Evolutionary conservation across 2,888 invertebrate genomes (phyloP).

Genomic region (Polydrusus cervinus): DNA sequence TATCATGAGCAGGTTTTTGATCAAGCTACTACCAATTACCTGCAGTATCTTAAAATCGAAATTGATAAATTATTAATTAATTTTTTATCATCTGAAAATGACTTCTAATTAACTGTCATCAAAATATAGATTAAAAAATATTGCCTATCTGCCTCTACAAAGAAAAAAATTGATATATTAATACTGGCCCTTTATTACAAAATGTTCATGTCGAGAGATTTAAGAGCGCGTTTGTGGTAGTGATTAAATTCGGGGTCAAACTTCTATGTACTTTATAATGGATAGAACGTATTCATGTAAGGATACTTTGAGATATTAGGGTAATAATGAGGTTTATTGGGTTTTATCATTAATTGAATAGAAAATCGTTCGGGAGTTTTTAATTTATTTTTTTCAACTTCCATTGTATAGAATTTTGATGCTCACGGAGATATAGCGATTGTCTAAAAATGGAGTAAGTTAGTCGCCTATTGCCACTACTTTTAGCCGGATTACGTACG

Average conservation of each 20-base stretch:
- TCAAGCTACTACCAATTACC: too few relatives aligned
- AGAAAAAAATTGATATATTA: slow-evolving; percentile 6
- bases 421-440: too few relatives aligned
- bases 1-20: too few relatives aligned
- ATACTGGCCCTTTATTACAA: slow-evolving; percentile 3
- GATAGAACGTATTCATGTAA: slow-evolving; percentile 6
- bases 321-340: neutral
- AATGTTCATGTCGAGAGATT: slow-evolving; percentile 2
- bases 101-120: too few relatives aligned
- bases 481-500: too few relatives aligned
- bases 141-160: neutral
- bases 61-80: too few relatives aligned
- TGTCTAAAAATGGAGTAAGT: too few relatives aligned
- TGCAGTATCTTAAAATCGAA: too few relatives aligned
- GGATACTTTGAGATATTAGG: neutral
- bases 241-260: slow-evolving; percentile 1
- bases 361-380: neutral
- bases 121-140: too few relatives aligned
- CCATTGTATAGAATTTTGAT: too few relatives aligned
- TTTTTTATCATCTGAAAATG: too few relatives aligned
- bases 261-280: neutral
- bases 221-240: neutral
- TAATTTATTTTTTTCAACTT: neutral
- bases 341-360: slow-evolving; percentile 1
- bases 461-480: too few relatives aligned